A percentile compares a stretch with the other conserved stretches of the same genome.
Conservation (phyloP, 2,113 vertebrate species). For the Rana temporaria region DNA sequence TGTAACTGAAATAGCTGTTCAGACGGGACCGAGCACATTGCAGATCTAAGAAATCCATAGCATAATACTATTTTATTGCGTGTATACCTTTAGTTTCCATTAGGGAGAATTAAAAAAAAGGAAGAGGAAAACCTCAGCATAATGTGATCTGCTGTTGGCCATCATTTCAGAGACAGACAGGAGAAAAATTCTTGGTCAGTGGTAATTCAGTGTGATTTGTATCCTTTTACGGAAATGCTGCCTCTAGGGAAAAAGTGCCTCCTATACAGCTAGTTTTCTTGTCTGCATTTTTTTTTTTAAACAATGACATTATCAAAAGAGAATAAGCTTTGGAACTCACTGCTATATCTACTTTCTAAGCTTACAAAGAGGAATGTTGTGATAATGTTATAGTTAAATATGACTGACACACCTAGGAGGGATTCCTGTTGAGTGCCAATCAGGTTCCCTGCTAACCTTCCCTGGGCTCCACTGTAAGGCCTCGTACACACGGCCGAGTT, state of each 20-base stretch:
- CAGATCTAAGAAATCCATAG: background rate
- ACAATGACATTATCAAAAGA: background rate
- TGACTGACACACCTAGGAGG: too few relatives aligned
- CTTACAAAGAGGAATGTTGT: too few relatives aligned
- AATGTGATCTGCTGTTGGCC: constrained; percentile 38
- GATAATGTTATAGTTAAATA: too few relatives aligned
- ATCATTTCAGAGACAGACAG: constrained; percentile 39
- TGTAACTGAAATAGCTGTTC: background rate
- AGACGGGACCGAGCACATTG: background rate
- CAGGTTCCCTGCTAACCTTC: too few relatives aligned
- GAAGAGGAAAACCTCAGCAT: constrained; percentile 21
- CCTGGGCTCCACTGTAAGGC: too few relatives aligned
- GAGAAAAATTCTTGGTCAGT: constrained; percentile 40
- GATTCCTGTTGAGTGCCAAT: too few relatives aligned
- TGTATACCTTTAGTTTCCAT: constrained; percentile 15
- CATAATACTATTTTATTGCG: constrained; percentile 12
- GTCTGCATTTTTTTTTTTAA: background rate
- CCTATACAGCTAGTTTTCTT: background rate
- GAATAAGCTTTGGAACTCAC: too few relatives aligned
- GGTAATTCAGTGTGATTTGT: constrained; percentile 32
- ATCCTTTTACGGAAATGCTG: constrained; percentile 27
- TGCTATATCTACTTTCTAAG: too few relatives aligned
- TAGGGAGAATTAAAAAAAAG: background rate
- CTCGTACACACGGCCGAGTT: too few relatives aligned
- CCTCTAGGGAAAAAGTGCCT: constrained; percentile 1